These are phyloP conservation scores for Charaxes varanes DNA, from an alignment of 1,140 invertebrate species.

Conservation along the genomic window DNA sequence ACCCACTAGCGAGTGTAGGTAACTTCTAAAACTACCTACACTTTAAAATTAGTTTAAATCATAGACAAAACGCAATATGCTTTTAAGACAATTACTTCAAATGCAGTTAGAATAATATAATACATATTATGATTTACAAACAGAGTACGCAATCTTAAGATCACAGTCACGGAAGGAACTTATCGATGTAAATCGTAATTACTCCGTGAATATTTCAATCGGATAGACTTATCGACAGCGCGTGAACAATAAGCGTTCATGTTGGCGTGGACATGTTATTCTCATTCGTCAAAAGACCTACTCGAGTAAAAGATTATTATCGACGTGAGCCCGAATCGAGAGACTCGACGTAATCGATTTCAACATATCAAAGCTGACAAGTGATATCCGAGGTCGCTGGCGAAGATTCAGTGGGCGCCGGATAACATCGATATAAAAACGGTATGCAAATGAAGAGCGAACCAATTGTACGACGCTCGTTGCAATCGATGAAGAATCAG, in stretches of 20 bases:
- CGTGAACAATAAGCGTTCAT: slow-evolving; percentile 52
- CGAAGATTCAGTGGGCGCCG: slow-evolving; percentile 51
- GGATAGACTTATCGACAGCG: slow-evolving; percentile 46
- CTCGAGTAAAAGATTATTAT: slow-evolving; percentile 50
- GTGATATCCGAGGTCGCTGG: slow-evolving; percentile 51
- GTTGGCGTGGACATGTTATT: slow-evolving; percentile 46
- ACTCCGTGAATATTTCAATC: slow-evolving; percentile 60
- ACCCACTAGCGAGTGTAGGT: not conserved
- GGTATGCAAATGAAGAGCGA: slow-evolving; percentile 55
- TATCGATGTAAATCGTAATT: slow-evolving; percentile 59
- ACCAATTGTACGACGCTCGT: slow-evolving; percentile 53
- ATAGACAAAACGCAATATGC: no score
- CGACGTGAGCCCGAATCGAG: slow-evolving; percentile 40
- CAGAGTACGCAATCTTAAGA: no score
- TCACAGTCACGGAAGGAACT: slow-evolving; percentile 26
- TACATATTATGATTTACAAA: no score
- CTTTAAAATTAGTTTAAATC: no score
- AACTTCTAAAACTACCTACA: no score
- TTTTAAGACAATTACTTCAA: no score
- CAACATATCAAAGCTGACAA: slow-evolving; percentile 56
- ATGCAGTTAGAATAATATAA: no score
- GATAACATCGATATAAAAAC: slow-evolving; percentile 62
- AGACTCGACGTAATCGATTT: slow-evolving; percentile 58
- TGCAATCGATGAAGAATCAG: slow-evolving; percentile 50
- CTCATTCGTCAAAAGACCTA: slow-evolving; percentile 44